Evolutionary conservation across 2,797 vertebrate species (phyloP).

Genomic region (Choloepus didactylus): DNA sequence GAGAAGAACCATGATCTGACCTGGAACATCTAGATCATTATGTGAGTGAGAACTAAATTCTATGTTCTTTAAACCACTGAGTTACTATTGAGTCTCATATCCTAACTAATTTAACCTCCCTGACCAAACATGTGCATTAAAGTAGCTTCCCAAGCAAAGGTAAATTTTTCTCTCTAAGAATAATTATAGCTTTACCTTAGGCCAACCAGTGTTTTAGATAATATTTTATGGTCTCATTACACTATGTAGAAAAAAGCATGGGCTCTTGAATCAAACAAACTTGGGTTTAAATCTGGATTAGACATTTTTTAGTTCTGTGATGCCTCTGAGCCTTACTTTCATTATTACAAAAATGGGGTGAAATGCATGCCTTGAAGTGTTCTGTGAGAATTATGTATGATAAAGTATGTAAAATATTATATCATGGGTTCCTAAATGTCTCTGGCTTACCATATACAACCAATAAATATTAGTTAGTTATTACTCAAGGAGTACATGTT

Average conservation of each 20-base stretch:
- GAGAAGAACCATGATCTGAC: not conserved
- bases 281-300: not conserved
- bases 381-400: constrained; percentile 29
- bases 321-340: not conserved
- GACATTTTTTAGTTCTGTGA: not conserved
- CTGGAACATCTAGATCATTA: not conserved
- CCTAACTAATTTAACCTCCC: not conserved
- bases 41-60: not conserved
- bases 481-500: not conserved
- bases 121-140: not conserved
- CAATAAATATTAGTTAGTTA: not conserved
- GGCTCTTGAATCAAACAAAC: not conserved
- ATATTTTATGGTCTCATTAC: not conserved
- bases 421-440: not conserved
- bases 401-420: not conserved
- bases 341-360: not conserved
- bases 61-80: not conserved
- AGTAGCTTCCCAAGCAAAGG: not conserved
- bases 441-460: not conserved
- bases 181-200: not conserved
- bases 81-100: not conserved
- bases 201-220: not conserved
- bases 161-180: not conserved
- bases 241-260: not conserved
- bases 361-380: not conserved